These are phyloP conservation scores for Melanotaenia pygmaea DNA, from an alignment of 2,797 vertebrate species.

Conservation along the genomic window DNA sequence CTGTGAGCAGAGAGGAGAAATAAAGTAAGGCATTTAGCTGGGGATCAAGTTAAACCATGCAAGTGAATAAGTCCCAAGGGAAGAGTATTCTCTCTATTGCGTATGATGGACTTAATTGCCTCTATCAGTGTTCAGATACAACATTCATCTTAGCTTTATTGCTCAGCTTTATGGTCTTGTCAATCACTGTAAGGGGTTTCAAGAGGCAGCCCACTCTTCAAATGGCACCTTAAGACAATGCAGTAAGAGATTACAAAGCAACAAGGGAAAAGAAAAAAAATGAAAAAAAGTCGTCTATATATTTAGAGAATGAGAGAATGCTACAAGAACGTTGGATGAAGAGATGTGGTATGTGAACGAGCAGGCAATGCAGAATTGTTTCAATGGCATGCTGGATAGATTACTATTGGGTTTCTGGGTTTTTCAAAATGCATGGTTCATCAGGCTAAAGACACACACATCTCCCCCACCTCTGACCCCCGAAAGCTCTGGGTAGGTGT, in stretches of 20 bases:
- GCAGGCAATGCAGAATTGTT: slow-evolving; percentile 38
- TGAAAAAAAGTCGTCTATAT: slow-evolving; percentile 32
- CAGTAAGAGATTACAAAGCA: slow-evolving; percentile 52
- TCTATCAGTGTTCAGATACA: slow-evolving; percentile 81
- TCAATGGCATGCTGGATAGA: slow-evolving; percentile 56
- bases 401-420: slow-evolving; percentile 61
- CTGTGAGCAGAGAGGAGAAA: slow-evolving; percentile 66
- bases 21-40: slow-evolving; percentile 75
- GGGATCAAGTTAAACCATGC: slow-evolving; percentile 76
- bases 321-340: slow-evolving; percentile 30
- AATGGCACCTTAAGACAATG: slow-evolving; percentile 69
- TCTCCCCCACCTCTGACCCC: slow-evolving; percentile 73
- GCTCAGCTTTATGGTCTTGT: slow-evolving; percentile 72
- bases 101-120: slow-evolving; percentile 82
- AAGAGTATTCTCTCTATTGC: slow-evolving; percentile 58
- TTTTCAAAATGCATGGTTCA: slow-evolving; percentile 59
- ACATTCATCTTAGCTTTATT: slow-evolving; percentile 79
- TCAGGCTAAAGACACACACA: slow-evolving; percentile 63
- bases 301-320: slow-evolving; percentile 45
- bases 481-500: slow-evolving; percentile 71
- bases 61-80: slow-evolving; percentile 74
- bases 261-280: background rate
- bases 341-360: slow-evolving; percentile 42
- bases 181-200: slow-evolving; percentile 69
- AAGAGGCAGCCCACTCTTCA: slow-evolving; percentile 61